These are phyloP conservation scores for Prolemur simus DNA, from an alignment of 2,113 vertebrate species.

Conservation along the genomic window DNA sequence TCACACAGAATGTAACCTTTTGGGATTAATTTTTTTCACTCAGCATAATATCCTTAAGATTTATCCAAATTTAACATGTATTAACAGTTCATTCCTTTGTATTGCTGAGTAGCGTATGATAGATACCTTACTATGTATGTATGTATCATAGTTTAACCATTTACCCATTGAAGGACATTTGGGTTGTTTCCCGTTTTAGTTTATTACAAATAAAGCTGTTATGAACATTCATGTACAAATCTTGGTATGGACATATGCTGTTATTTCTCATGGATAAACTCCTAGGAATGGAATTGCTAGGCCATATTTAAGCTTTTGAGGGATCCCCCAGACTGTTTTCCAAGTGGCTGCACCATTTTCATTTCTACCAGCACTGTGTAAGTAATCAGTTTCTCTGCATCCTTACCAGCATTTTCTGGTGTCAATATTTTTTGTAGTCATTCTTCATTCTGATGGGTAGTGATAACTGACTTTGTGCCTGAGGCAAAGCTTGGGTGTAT, in stretches of 20 bases:
- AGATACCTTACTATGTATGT: too few species aligned
- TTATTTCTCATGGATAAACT: not conserved
- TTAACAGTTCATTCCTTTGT: conserved; percentile 7
- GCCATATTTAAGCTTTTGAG: not conserved
- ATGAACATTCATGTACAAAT: not conserved
- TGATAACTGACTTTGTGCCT: conserved; percentile 13
- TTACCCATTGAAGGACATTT: not conserved
- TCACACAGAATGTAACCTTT: not conserved
- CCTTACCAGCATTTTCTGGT: not conserved
- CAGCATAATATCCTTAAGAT: not conserved
- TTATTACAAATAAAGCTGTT: conserved; percentile 24
- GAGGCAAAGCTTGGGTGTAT: not conserved
- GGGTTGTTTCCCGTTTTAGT: not conserved
- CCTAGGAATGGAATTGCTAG: not conserved
- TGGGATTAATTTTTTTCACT: not conserved
- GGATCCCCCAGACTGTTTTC: not conserved
- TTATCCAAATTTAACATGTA: conserved; percentile 10
- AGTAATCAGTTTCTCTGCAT: conserved; percentile 3
- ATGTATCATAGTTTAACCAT: not conserved
- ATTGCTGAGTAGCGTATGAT: not conserved
- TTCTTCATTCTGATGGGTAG: not conserved
- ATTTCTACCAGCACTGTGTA: not conserved
- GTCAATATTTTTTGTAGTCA: not conserved
- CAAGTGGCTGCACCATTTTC: not conserved
- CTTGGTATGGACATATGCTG: not conserved